phyloP scores from a whole-genome alignment of 1,140 invertebrate species.

The Scaptomyza pallida region DNA sequence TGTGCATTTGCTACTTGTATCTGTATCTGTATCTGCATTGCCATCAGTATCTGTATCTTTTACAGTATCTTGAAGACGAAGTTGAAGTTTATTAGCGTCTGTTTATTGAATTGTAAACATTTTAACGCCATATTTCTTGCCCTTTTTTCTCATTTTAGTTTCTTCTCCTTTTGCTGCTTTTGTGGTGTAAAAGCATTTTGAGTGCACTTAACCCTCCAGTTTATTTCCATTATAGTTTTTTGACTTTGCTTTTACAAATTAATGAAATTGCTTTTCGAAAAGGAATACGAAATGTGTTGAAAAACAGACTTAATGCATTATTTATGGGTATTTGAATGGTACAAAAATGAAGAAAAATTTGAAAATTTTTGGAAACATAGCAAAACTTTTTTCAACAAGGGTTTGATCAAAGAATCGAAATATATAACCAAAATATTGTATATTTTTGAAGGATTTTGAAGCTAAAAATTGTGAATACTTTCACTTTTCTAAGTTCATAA shows the following conservation, averaged over 20 bases:
- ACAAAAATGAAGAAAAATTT: too few species aligned
- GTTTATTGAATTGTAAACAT: constrained; percentile 81
- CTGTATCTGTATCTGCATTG: constrained; percentile 14
- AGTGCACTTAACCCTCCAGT: constrained; percentile 31
- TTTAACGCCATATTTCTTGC: constrained; percentile 75
- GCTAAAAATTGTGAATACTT: too few species aligned
- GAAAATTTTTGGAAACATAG: too few species aligned
- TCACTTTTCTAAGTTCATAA: too few species aligned
- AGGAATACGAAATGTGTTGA: not conserved
- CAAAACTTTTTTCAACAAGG: too few species aligned
- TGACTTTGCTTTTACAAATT: not conserved
- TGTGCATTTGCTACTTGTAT: constrained; percentile 4
- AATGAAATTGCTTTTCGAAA: not conserved
- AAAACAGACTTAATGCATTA: not conserved
- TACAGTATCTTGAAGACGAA: constrained; percentile 37
- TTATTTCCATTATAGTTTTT: not conserved
- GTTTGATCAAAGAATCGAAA: too few species aligned
- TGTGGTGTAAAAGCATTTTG: constrained; percentile 29
- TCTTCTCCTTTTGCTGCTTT: not conserved
- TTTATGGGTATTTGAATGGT: not conserved
- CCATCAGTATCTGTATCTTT: constrained; percentile 31
- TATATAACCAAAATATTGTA: too few species aligned
- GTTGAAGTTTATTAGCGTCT: constrained; percentile 54
- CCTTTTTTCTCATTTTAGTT: not conserved
- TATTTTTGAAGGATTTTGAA: too few species aligned